A percentile compares a stretch with the other conserved stretches of the same genome.
phyloP scores from a whole-genome alignment of 1,140 invertebrate genomes.

The Helicorthomorpha holstii region DNA sequence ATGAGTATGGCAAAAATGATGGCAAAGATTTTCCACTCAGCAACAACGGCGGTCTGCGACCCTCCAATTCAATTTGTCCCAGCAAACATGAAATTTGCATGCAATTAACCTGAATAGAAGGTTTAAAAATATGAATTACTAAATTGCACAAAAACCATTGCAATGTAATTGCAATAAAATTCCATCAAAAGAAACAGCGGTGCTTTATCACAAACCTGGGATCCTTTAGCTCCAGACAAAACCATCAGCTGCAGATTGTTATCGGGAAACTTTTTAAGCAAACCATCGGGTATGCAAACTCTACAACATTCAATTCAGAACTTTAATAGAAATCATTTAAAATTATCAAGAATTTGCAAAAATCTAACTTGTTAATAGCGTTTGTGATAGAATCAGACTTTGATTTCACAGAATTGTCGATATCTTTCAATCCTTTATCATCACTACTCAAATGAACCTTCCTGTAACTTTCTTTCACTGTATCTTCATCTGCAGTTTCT shows the following conservation, averaged over 20 bases:
- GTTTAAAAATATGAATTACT: not conserved
- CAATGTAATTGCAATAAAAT: conserved; percentile 11
- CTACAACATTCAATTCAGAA: conserved; percentile 16
- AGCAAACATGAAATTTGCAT: conserved; percentile 94
- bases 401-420: conserved; percentile 76
- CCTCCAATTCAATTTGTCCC: conserved; percentile 97
- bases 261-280: conserved; percentile 71
- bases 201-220: no score
- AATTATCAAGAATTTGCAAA: not conserved
- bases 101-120: conserved; percentile 51
- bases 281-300: conserved; percentile 56
- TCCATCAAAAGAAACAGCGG: no score
- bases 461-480: conserved; percentile 46
- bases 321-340: not conserved
- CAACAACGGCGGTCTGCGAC: conserved; percentile 87
- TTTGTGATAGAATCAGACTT: conserved; percentile 69
- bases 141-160: not conserved
- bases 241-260: conserved; percentile 98
- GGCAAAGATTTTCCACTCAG: conserved; percentile 81
- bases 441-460: conserved; percentile 47
- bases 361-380: conserved; percentile 57
- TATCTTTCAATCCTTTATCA: conserved; percentile 50
- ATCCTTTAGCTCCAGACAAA: conserved; percentile 94
- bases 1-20: conserved; percentile 80
- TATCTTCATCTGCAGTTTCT: conserved; percentile 31